These are phyloP conservation scores for Nasonia oneida DNA, from an alignment of 2,888 invertebrate species.

Conservation along the genomic window DNA sequence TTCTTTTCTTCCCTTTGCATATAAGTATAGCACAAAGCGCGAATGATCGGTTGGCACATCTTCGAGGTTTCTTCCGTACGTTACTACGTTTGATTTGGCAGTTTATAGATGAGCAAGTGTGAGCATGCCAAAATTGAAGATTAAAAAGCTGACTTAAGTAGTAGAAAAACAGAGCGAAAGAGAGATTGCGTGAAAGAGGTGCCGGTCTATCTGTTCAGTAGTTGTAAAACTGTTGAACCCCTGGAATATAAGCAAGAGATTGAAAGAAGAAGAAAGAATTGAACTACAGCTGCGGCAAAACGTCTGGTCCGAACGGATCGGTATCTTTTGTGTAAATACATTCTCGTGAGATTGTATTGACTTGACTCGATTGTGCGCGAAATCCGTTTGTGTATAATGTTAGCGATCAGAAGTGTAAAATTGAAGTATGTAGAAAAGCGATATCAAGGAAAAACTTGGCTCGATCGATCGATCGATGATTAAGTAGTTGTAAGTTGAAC, in stretches of 20 bases:
- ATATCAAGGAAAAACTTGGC: constrained; percentile 28
- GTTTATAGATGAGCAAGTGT: neutral
- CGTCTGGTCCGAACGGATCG: constrained; percentile 20
- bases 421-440: constrained; percentile 38
- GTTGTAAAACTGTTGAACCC: constrained; percentile 33
- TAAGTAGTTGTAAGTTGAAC: neutral
- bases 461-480: constrained; percentile 24
- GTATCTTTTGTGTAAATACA: constrained; percentile 58
- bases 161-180: constrained; percentile 22
- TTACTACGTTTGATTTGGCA: constrained; percentile 27
- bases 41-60: constrained; percentile 29
- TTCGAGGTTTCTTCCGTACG: constrained; percentile 37
- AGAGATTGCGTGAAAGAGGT: constrained; percentile 12
- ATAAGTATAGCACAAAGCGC: neutral
- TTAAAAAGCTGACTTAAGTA: neutral
- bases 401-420: constrained; percentile 53
- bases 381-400: constrained; percentile 57
- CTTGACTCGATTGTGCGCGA: constrained; percentile 43
- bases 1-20: constrained; percentile 20
- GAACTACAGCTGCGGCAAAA: constrained; percentile 49
- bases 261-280: constrained; percentile 20
- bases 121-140: neutral
- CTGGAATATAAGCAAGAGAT: constrained; percentile 4
- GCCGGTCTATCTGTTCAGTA: constrained; percentile 27
- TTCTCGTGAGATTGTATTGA: constrained; percentile 48